A percentile compares a stretch with the other conserved stretches of the same genome.
These are phyloP conservation scores for Zosterops lateralis DNA, from an alignment of 2,113 vertebrate species.

Conservation along the genomic window DNA sequence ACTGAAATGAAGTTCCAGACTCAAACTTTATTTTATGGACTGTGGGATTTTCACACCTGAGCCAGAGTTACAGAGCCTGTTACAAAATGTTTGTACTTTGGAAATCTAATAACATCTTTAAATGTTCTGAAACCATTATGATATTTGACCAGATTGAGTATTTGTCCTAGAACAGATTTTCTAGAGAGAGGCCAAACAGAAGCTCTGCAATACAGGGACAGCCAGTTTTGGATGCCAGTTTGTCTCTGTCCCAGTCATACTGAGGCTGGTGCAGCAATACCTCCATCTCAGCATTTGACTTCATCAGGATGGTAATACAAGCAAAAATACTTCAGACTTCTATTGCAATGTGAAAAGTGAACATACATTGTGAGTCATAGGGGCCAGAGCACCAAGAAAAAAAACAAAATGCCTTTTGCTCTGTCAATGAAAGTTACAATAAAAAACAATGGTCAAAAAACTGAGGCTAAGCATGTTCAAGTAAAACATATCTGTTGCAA, in stretches of 20 bases:
- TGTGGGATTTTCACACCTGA: background rate
- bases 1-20: background rate
- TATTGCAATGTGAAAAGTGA: background rate
- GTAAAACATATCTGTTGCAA: background rate
- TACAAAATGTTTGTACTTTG: background rate
- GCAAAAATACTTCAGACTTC: background rate
- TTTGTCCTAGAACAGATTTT: constrained; percentile 6
- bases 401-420: background rate
- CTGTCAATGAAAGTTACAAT: background rate
- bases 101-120: background rate
- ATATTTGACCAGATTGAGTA: background rate
- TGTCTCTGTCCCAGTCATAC: background rate
- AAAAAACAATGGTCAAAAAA: background rate
- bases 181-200: background rate
- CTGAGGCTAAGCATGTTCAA: background rate
- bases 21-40: background rate
- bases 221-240: background rate
- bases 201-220: background rate
- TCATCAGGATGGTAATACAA: background rate
- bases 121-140: background rate
- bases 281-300: background rate
- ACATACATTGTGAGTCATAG: background rate
- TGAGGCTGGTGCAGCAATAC: background rate
- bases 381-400: background rate
- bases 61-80: background rate